Evolutionary conservation across 2,113 vertebrate genomes (phyloP), one percentile per base, ranked within the genome.

Genomic region (Epinephelus lanceolatus): DNA sequence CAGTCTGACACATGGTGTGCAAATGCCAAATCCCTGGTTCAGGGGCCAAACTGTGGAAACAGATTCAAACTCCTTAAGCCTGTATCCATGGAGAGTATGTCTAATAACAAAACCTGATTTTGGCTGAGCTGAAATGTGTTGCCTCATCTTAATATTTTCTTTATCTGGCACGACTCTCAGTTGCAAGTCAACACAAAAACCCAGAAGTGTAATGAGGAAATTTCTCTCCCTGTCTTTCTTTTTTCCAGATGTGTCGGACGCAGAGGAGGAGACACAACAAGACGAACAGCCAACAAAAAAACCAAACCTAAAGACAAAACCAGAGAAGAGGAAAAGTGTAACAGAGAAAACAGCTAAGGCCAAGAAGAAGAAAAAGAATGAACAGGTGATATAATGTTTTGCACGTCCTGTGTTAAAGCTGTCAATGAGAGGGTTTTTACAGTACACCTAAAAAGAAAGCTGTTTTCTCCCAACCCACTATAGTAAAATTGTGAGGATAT

Each of bases 361-460:
- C 7, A 94, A 94, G 87, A 96, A 93, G 84, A 95, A 91, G 80
- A 94, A 90, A 71, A 87, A 65, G 15, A 83, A 17, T 60, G 81
- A 79, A 40, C 73, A 88, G 92, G 91, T 92, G 81, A 74, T 81
- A 40, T 25, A 14, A 6, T 63, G 21, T 65, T 65, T 1, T 27
- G 18, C 8, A 12, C 5, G 49, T 47, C 62, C 15, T 82, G 33
- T 53, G 61, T 42, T 12, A 63, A 63, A 65, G 33, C 27, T 61
- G 45, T 8, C 18, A 13, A 19, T 67, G 10, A 15, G 1, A 30
- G 23, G 14, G 2, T 33, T 33, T 69, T 45, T 71, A 42, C n/a
- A 18, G 53, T 19, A 30, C 45, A 49, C 17, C 5, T 25, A 18
- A 25, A 11, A 6, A 25, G 30, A 57, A 25, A 59, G 18, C 30